Evolutionary conservation across 2,797 vertebrate species (phyloP), one percentile per base, ranked within the genome.

Genomic region (Pogonophryne albipinna): DNA sequence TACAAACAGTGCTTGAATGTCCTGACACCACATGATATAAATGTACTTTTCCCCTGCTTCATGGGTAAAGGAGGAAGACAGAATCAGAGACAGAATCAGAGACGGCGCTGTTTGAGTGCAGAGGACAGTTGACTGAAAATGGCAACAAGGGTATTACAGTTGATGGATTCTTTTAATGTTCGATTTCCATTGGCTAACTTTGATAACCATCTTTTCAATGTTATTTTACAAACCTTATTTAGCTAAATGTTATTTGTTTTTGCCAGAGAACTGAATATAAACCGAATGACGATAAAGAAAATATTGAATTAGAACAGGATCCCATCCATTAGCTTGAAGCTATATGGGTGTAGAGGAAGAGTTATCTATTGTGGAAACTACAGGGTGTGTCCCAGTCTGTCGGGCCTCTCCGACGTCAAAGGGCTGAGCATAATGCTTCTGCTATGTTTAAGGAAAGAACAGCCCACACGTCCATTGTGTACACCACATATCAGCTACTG

Each of bases 331-430:
- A 13, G 23, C 13, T 50, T 41, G 1, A 49, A 50, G 44, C 10
- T 14, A 1, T 50, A 1, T 44, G 45, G 0, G 60, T 49, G 19
- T 3, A 19, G 10, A 74, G 44, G 19, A 19, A 52, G 58, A 38
- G 34, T 38, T 7, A 38, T 19, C 50, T 10, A 42, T 59, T 19
- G n/a, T 78, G 63, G 47, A 79, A 85, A 87, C 51, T 62, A 23
- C 2, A 65, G 76, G 84, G 80, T 78, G 86, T 87, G 80, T 64
- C 76, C 50, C 41, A 49, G 51, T 53, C 58, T 64, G 47, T 57
- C 71, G 27, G 12, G 47, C 72, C 14, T 63, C 31, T 74, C 45
- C 6, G 72, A 83, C 31, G 50, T 85, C 64, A 84, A 46, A 47
- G 58, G 76, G 61, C 53, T 49, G 58, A 12, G 52, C 51, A 67